Evolutionary conservation across 2,797 vertebrate genomes (phyloP), one percentile per base, ranked within the genome.

Genomic region (Adelosebastes latens): DNA sequence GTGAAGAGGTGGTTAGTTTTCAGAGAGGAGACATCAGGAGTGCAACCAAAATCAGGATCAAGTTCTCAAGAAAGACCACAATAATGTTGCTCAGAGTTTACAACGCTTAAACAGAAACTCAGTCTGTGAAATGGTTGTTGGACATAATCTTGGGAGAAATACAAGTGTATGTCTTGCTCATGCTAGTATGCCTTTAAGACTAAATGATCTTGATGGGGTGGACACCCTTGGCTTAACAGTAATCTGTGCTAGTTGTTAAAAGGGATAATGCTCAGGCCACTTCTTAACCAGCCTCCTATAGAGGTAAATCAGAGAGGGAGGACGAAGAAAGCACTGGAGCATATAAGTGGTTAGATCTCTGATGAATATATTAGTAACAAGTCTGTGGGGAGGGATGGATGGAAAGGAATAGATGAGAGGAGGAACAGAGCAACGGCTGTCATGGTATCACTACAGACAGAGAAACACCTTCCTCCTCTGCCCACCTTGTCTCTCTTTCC

Each of bases 301-400:
- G 49, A 58, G 49, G 61, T 16, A 71, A 2, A 75, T 2, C 5
- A 62, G 24, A 73, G 10, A 63, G 22, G 14, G 2, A 34, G 52
- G 36, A 46, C 46, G 56, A 68, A 77, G 11, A 70, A 14, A 68
- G 63, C 65, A 88, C 39, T 16, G 1, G 27, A 77, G 75, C 77
- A 62, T 82, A 68, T 55, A 80, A 84, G 66, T 60, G 73, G 75
- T 80, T 72, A 73, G 82, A 82, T 58, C 87, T 77, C 84, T 75
- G 46, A 80, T 84, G 86, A 83, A 86, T 77, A 86, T 65, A 90
- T 89, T 64, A 75, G 77, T 64, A 69, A 68, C 69, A 77, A 32
- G 79, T 85, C 84, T 77, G 46, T 69, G 61, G 87, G 87, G 87
- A 91, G 9, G 65, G 68, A 27, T 36, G 69, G 29, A 65, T 64